Percentiles rank a stretch among this genome's conserved stretches.
Conservation (phyloP, 2,888 invertebrate species). For the Exephanes ischioxanthus region DNA sequence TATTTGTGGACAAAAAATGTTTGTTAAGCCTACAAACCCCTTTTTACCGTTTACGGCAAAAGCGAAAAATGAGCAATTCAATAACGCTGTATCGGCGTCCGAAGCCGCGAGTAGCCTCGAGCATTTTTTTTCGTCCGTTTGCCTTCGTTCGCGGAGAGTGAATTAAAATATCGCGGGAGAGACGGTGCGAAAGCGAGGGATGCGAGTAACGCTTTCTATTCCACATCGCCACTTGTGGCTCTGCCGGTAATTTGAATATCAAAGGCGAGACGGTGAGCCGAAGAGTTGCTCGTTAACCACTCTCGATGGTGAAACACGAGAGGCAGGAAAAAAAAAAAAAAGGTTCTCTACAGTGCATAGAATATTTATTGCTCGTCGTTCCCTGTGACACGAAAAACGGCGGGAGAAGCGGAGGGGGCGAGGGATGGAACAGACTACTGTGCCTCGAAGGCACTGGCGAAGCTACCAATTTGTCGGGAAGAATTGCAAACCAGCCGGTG, state of each 20-base stretch:
- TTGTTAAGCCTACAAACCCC: too few relatives aligned
- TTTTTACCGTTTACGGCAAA: too few relatives aligned
- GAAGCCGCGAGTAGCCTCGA: not conserved
- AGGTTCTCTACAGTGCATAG: constrained; percentile 15
- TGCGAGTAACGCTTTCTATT: constrained; percentile 11
- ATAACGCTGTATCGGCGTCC: too few relatives aligned
- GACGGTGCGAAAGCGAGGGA: constrained; percentile 30
- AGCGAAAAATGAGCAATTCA: too few relatives aligned
- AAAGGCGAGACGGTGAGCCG: constrained; percentile 36
- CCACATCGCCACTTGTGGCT: constrained; percentile 62
- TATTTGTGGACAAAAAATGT: too few relatives aligned
- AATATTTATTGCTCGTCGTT: constrained; percentile 17
- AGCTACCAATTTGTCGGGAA: constrained; percentile 49
- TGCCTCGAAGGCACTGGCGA: not conserved
- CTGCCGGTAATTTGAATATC: constrained; percentile 56
- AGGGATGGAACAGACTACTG: not conserved
- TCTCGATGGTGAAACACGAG: constrained; percentile 38
- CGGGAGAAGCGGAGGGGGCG: not conserved
- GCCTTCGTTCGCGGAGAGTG: not conserved
- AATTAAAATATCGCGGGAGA: constrained; percentile 20
- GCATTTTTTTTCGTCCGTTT: not conserved
- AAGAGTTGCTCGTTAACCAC: constrained; percentile 53
- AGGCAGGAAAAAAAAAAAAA: constrained; percentile 25
- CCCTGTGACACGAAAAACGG: constrained; percentile 8
- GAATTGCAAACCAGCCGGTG: constrained; percentile 40